Percentiles rank a stretch among this genome's conserved stretches.
These are phyloP conservation scores for Pholis gunnellus DNA, from an alignment of 2,113 vertebrate species.

Conservation along the genomic window DNA sequence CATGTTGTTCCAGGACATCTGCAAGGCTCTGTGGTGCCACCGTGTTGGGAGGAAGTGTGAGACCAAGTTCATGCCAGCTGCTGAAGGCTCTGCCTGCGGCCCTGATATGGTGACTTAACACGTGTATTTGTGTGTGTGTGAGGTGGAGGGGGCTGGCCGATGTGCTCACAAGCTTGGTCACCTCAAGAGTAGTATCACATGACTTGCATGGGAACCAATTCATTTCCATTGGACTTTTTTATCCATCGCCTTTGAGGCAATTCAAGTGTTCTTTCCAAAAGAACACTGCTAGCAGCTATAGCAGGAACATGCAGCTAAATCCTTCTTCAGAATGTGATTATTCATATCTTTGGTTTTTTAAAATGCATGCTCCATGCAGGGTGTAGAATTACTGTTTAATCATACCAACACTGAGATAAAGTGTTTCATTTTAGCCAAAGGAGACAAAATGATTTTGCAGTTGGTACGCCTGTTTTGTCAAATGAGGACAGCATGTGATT, in stretches of 20 bases:
- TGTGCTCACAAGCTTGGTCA: constrained; percentile 26
- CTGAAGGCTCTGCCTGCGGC: constrained; percentile 90
- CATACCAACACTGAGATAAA: constrained; percentile 22
- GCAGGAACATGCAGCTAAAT: too few species aligned
- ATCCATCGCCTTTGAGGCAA: constrained; percentile 14
- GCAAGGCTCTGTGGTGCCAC: constrained; percentile 95
- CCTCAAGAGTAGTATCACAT: constrained; percentile 48
- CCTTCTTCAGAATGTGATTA: not conserved
- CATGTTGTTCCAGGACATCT: constrained; percentile 87
- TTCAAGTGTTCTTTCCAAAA: constrained; percentile 11
- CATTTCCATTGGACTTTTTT: constrained; percentile 25
- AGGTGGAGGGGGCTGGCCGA: not conserved
- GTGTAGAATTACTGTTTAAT: constrained; percentile 13
- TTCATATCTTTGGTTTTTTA: not conserved
- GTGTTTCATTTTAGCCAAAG: constrained; percentile 17
- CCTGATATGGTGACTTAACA: constrained; percentile 87
- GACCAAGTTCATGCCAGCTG: constrained; percentile 95
- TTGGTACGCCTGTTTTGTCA: constrained; percentile 17
- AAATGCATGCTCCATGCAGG: not conserved
- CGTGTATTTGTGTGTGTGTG: constrained; percentile 7
- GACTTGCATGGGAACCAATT: constrained; percentile 35
- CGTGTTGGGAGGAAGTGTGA: constrained; percentile 92
- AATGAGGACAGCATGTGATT: constrained; percentile 45
- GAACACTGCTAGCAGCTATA: constrained; percentile 2
- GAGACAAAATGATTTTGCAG: constrained; percentile 11